Conservation (phyloP, 2,113 vertebrate genomes). For the Gasterosteus nipponicus region DNA sequence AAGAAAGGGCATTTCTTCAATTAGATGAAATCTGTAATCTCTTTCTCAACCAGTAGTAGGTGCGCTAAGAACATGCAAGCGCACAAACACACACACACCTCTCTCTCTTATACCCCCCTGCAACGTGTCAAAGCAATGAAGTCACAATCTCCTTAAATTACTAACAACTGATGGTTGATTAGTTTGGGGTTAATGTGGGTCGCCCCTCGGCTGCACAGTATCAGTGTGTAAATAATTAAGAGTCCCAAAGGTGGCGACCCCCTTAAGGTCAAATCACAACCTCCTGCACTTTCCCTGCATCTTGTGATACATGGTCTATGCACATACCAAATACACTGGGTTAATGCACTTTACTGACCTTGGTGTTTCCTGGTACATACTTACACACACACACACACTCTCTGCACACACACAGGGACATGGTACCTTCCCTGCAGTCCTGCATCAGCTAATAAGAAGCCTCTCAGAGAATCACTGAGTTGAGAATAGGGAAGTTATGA, state of each 20-base stretch:
- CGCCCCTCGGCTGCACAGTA: constrained; percentile 17
- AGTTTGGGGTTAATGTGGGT: constrained; percentile 27
- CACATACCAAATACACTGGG: constrained; percentile 1
- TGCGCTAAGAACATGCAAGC: not conserved
- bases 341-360: not conserved
- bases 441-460: constrained; percentile 38
- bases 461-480: constrained; percentile 33
- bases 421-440: not conserved
- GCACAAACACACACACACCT: not conserved
- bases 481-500: constrained; percentile 18
- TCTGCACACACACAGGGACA: not conserved
- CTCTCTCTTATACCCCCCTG: not conserved
- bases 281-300: not conserved
- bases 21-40: constrained; percentile 32
- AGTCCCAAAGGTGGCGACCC: constrained; percentile 25
- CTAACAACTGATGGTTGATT: constrained; percentile 44
- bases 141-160: constrained; percentile 43
- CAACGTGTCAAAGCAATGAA: constrained; percentile 35
- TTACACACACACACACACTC: not conserved
- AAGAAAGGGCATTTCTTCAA: constrained; percentile 19
- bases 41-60: constrained; percentile 19
- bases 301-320: not conserved
- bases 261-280: not conserved
- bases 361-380: constrained; percentile 7
- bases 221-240: constrained; percentile 50